Percentiles rank a stretch among this genome's conserved stretches.
phyloP scores from a whole-genome alignment of 2,113 vertebrate genomes.

The Cephalophus harveyi region DNA sequence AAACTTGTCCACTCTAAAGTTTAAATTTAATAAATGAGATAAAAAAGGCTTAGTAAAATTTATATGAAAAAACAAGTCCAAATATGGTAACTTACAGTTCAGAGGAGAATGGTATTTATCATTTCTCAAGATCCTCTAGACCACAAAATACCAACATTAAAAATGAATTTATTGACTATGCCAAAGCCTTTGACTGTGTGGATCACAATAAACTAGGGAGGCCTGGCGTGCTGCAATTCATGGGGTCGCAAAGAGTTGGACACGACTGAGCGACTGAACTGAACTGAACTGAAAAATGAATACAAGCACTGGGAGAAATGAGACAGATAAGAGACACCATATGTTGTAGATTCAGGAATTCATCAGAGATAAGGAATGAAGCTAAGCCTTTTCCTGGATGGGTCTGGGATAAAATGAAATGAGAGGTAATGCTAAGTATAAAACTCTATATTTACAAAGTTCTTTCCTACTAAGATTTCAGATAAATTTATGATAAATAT shows the following conservation, averaged over 20 bases:
- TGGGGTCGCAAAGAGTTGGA: no score
- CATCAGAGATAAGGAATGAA: conserved; percentile 47
- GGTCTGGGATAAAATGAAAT: not conserved
- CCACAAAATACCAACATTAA: conserved; percentile 23
- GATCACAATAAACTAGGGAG: no score
- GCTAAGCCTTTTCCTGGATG: not conserved
- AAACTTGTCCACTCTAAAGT: not conserved
- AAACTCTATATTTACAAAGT: not conserved
- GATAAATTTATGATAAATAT: not conserved
- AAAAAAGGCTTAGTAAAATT: conserved; percentile 8
- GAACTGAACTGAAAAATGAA: no score
- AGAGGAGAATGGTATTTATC: conserved; percentile 8
- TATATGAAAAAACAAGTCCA: not conserved
- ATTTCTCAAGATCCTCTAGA: conserved; percentile 15
- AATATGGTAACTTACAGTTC: conserved; percentile 19
- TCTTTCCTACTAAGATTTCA: not conserved
- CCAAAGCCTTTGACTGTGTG: no score
- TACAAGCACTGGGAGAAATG: not conserved
- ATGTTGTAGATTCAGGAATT: conserved; percentile 11
- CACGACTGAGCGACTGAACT: no score
- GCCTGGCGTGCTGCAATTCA: no score
- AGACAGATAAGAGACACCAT: not conserved
- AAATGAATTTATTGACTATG: no score
- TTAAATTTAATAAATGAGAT: not conserved
- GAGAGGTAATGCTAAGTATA: not conserved